Conservation (phyloP, 1,140 invertebrate genomes). For the Muscidifurax raptorellus region DNA sequence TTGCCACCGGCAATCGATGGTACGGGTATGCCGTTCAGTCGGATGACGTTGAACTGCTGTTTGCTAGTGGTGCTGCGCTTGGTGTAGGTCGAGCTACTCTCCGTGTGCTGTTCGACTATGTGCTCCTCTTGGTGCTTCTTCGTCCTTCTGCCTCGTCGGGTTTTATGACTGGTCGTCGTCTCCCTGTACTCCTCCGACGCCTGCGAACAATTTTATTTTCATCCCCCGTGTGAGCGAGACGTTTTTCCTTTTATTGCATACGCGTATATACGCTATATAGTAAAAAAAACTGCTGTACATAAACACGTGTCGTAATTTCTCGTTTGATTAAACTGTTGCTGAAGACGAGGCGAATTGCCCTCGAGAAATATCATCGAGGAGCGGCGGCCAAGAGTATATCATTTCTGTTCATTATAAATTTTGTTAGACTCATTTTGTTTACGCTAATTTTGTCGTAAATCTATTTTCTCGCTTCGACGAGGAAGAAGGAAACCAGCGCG, state of each 20-base stretch:
- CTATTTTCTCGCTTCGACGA: constrained; percentile 40
- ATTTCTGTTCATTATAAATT: constrained; percentile 15
- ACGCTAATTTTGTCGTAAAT: constrained; percentile 30
- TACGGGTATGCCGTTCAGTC: constrained; percentile 84
- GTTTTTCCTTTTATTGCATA: background rate
- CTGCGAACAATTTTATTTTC: constrained; percentile 59
- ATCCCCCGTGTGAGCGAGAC: background rate
- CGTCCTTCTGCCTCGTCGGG: constrained; percentile 66
- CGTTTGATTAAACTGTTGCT: background rate
- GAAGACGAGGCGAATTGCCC: too few relatives aligned
- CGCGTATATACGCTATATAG: too few relatives aligned
- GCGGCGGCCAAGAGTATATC: background rate
- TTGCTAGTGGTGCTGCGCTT: constrained; percentile 62
- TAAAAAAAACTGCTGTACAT: too few relatives aligned
- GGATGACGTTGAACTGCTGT: constrained; percentile 77
- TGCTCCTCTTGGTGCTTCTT: constrained; percentile 68
- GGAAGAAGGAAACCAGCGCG: constrained; percentile 24
- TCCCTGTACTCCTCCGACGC: constrained; percentile 72
- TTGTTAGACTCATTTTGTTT: constrained; percentile 30
- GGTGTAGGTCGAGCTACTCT: constrained; percentile 63
- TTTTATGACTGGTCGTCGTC: constrained; percentile 68
- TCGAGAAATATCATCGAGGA: background rate
- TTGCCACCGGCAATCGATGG: constrained; percentile 82
- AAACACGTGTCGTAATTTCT: background rate
- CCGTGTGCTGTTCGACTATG: constrained; percentile 67